These are phyloP conservation scores for Nycticebus coucang DNA, from an alignment of 2,113 vertebrate species.

Conservation along the genomic window DNA sequence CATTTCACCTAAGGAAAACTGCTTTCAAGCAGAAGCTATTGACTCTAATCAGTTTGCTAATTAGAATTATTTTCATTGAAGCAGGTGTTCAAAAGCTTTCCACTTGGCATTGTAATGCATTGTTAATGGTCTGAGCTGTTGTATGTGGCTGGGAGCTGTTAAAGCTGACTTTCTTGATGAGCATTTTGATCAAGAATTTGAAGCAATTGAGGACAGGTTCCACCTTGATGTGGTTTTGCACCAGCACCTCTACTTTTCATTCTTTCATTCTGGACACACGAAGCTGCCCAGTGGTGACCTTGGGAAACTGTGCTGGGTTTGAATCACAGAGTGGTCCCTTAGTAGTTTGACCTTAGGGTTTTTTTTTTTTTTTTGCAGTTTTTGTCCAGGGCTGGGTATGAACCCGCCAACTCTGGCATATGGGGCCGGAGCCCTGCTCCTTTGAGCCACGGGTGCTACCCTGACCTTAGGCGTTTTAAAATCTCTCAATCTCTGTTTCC, in stretches of 20 bases:
- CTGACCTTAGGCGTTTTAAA: not conserved
- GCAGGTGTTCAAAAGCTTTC: not conserved
- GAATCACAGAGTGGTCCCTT: not conserved
- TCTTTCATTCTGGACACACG: not conserved
- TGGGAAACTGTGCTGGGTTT: not conserved
- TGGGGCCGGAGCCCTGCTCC: too few relatives aligned
- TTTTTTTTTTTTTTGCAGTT: too few relatives aligned
- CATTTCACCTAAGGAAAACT: not conserved
- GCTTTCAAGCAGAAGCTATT: not conserved
- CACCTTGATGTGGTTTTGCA: not conserved
- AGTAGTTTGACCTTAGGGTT: not conserved
- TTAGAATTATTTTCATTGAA: constrained; percentile 26
- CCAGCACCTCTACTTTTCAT: not conserved
- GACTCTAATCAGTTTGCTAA: constrained; percentile 11
- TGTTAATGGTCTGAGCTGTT: not conserved
- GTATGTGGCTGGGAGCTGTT: not conserved
- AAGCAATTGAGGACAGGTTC: not conserved
- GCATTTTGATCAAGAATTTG: not conserved
- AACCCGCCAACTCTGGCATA: too few relatives aligned
- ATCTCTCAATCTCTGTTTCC: not conserved
- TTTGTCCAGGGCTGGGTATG: too few relatives aligned
- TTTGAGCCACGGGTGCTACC: too few relatives aligned
- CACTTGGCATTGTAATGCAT: not conserved
- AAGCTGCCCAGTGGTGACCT: not conserved
- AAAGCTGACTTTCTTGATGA: not conserved